Evolutionary conservation across 2,888 invertebrate genomes (phyloP).

Genomic region (Palloptera scutellata): DNA sequence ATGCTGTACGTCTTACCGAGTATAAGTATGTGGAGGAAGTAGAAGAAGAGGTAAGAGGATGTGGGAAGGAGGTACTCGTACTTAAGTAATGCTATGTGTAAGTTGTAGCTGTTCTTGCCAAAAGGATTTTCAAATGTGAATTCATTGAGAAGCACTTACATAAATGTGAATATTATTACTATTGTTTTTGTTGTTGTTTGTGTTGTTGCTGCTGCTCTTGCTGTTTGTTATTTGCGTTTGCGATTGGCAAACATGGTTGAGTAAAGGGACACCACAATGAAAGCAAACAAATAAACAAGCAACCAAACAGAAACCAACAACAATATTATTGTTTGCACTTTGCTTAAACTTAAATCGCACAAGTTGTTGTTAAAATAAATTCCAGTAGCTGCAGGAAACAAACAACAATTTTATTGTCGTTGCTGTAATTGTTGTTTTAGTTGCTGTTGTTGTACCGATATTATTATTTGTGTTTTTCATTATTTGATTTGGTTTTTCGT

Average conservation of each 20-base stretch:
- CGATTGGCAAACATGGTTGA: slow-evolving; percentile 40
- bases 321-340: slow-evolving; percentile 51
- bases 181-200: slow-evolving; percentile 43
- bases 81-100: not conserved
- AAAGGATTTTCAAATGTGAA: slow-evolving; percentile 40
- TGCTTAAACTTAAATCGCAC: slow-evolving; percentile 49
- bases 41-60: not conserved
- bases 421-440: slow-evolving; percentile 43
- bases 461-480: slow-evolving; percentile 54
- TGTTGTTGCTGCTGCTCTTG: slow-evolving; percentile 14
- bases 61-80: not conserved
- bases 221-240: slow-evolving; percentile 36
- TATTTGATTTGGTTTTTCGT: slow-evolving; percentile 41
- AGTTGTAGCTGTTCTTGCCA: slow-evolving; percentile 9
- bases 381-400: slow-evolving; percentile 52
- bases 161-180: slow-evolving; percentile 57
- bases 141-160: slow-evolving; percentile 58
- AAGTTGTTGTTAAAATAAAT: slow-evolving; percentile 44
- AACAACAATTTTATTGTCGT: slow-evolving; percentile 53
- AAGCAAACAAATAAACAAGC: slow-evolving; percentile 34
- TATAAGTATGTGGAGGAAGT: not conserved
- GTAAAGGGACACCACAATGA: slow-evolving; percentile 9
- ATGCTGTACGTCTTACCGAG: slow-evolving; percentile 15
- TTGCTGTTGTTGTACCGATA: slow-evolving; percentile 44
- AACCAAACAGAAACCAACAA: slow-evolving; percentile 48